These are phyloP conservation scores for Cordilura impudica DNA, from an alignment of 2,888 invertebrate genomes.

Conservation along the genomic window DNA sequence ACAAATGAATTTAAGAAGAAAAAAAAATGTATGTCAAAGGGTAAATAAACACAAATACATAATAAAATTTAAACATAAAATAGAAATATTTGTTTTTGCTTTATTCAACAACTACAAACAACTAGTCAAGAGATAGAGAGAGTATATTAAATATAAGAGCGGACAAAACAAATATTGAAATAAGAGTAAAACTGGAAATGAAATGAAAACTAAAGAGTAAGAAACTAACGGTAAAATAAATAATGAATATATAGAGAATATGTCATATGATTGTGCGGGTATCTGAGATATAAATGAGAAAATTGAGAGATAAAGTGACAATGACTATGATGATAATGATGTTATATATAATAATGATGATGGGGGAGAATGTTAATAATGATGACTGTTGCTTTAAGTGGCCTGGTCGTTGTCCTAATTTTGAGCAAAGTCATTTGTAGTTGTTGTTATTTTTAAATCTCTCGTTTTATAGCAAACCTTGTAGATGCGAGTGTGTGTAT, in stretches of 20 bases:
- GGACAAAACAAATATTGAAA: too few relatives aligned
- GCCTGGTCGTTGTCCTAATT: constrained; percentile 62
- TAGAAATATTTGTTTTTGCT: background rate
- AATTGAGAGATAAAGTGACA: constrained; percentile 19
- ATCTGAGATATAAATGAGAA: background rate
- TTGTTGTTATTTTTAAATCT: constrained; percentile 3
- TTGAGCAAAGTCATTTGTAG: constrained; percentile 10
- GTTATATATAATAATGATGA: background rate
- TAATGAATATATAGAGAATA: too few relatives aligned
- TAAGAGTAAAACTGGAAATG: background rate
- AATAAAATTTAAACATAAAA: background rate
- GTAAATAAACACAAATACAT: constrained; percentile 50
- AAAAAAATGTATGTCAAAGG: constrained; percentile 62
- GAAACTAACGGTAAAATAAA: background rate
- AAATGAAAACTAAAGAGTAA: background rate
- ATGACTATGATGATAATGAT: constrained; percentile 6
- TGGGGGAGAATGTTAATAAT: constrained; percentile 1
- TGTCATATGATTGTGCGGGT: background rate
- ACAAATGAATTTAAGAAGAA: constrained; percentile 50
- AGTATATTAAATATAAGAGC: background rate
- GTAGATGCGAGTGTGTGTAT: background rate
- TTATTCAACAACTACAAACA: background rate
- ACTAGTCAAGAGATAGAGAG: background rate
- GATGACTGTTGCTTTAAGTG: constrained; percentile 48
- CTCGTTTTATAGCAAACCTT: background rate